A percentile compares a stretch with the other conserved stretches of the same genome.
These are phyloP conservation scores for Sparidentex hasta DNA, from an alignment of 2,797 vertebrate genomes.

Conservation along the genomic window DNA sequence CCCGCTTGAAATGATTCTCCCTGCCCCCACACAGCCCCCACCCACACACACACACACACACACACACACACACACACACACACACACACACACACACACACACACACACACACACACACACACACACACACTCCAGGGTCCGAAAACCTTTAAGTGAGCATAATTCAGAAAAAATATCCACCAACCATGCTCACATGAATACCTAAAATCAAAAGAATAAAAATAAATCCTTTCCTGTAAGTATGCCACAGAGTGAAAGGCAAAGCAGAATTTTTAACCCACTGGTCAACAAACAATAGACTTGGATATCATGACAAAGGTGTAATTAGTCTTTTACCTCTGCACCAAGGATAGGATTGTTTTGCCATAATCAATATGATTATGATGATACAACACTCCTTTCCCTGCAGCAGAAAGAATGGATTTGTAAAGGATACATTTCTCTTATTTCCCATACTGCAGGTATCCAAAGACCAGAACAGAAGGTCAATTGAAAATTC, in stretches of 20 bases:
- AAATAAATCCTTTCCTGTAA: neutral
- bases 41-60: conserved; percentile 3
- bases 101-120: conserved; percentile 3
- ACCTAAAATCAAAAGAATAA: neutral
- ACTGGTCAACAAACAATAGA: conserved; percentile 31
- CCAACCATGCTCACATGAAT: conserved; percentile 3
- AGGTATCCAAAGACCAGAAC: conserved; percentile 51
- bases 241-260: neutral
- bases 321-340: conserved; percentile 46
- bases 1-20: conserved; percentile 15
- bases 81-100: neutral
- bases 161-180: conserved; percentile 25
- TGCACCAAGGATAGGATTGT: conserved; percentile 28
- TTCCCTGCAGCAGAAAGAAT: conserved; percentile 52
- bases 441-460: conserved; percentile 43
- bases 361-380: conserved; percentile 66
- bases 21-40: neutral
- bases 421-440: conserved; percentile 55
- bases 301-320: conserved; percentile 28
- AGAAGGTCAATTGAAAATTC: conserved; percentile 73
- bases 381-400: conserved; percentile 60
- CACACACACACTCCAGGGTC: neutral
- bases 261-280: neutral
- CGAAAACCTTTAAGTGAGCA: conserved; percentile 37
- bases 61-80: neutral